These are phyloP conservation scores for Achlya flavicornis DNA, from an alignment of 2,888 invertebrate genomes.

Conservation along the genomic window DNA sequence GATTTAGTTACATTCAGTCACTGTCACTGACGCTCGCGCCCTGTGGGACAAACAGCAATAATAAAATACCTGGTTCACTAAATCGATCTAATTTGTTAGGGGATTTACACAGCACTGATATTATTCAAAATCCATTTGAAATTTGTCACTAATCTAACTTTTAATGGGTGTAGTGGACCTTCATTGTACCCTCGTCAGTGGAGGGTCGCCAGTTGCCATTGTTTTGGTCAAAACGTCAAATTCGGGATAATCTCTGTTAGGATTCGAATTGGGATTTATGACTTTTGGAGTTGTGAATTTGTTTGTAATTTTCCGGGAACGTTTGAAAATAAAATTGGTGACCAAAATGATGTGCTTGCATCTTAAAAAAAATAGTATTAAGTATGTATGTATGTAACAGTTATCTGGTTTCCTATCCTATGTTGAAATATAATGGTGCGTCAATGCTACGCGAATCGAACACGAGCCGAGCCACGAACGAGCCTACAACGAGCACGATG, in stretches of 20 bases:
- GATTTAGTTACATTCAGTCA: not conserved
- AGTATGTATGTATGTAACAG: no score
- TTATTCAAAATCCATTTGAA: constrained; percentile 46
- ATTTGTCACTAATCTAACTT: constrained; percentile 57
- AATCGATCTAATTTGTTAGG: not conserved
- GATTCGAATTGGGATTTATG: constrained; percentile 5
- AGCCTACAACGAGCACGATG: no score
- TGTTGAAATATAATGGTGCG: no score
- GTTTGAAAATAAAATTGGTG: not conserved
- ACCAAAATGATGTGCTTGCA: no score
- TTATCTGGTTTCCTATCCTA: no score
- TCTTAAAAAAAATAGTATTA: no score
- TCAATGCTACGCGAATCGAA: no score
- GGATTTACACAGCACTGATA: not conserved
- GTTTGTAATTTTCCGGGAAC: not conserved
- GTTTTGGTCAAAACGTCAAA: constrained; percentile 42
- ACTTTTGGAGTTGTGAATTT: not conserved
- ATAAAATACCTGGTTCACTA: not conserved
- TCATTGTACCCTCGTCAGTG: constrained; percentile 49
- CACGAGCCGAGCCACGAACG: no score
- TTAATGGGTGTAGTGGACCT: constrained; percentile 41
- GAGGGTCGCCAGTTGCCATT: constrained; percentile 27
- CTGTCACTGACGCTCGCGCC: not conserved
- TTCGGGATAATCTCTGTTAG: constrained; percentile 11
- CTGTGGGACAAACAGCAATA: not conserved